Base-by-base conservation (phyloP, 1,140 invertebrate genomes). In the Campoletis sonorensis region DNA sequence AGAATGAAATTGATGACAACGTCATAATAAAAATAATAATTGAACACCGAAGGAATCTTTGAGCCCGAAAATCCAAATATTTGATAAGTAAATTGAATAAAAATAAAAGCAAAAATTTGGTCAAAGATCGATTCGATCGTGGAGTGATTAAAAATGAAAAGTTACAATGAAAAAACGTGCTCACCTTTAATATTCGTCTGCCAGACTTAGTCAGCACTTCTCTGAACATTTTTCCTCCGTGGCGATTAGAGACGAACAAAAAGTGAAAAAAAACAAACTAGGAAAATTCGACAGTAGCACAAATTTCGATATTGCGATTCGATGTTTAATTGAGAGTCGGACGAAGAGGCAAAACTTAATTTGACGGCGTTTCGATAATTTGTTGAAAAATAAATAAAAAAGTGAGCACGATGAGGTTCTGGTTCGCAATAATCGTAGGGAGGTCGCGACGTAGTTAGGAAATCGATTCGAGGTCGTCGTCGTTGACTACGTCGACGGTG, bases 131-230 rank as follows among this genome's bases (percentile, higher is more conserved):
- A n/a, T n/a, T n/a, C n/a, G n/a, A n/a, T n/a, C n/a, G n/a, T n/a
- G n/a, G n/a, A n/a, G 3, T 33, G 30, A 7, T 67, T 16, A 23
- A 71, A 21, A 54, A 26, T 73, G n/a, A n/a, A 15, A 26, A 18
- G n/a, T 33, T n/a, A 78, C 49, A 40, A 30, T 76, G 23, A 11
- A 49, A 68, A 21, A 27, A 67, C 73, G 75, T 68, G 75, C 88
- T 85, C 86, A 92, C 91, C 90, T 89, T 89, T 27, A 92, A 79
- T 54, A 92, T 88, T 58, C 88, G 89, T 40, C 88, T 88, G 33
- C 91, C 91, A 18, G 91, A 91, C 49, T 90, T 91, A 81, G 84
- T 88, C 33, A 92, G 83, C 18, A 88, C 88, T 80, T 91, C 90
- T 54, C 85, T 89, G 84, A 91, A 81, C 90, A 92, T 91, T 71